A percentile compares a stretch with the other conserved stretches of the same genome.
Conservation (phyloP, 2,888 invertebrate genomes). For the Schrankia costaestrigalis region DNA sequence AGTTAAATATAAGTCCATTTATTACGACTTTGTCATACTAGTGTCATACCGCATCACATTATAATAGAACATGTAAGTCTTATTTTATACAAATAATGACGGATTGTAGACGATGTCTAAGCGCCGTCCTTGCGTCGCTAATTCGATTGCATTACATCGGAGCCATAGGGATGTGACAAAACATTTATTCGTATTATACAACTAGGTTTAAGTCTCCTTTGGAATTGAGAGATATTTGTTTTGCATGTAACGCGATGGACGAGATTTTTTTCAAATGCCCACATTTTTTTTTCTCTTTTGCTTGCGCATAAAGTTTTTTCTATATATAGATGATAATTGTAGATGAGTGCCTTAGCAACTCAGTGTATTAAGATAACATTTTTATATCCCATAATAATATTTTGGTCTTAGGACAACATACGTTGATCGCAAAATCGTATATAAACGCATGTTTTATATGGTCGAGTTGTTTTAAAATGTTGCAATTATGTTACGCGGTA, state of each 20-base stretch:
- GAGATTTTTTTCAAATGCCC: conserved; percentile 49
- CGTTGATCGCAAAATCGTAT: conserved; percentile 37
- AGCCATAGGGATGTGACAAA: conserved; percentile 70
- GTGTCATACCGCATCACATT: conserved; percentile 19
- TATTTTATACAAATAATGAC: conserved; percentile 12
- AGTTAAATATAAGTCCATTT: conserved; percentile 6
- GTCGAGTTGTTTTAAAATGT: conserved; percentile 38
- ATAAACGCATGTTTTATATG: conserved; percentile 42
- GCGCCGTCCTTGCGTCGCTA: conserved; percentile 32
- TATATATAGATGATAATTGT: conserved; percentile 65
- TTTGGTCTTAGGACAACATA: conserved; percentile 42
- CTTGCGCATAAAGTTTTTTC: conserved; percentile 61
- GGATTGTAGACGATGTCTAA: conserved; percentile 8
- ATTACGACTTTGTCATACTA: conserved; percentile 16
- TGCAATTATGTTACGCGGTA: conserved; percentile 43
- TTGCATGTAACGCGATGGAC: conserved; percentile 66
- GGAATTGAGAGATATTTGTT: conserved; percentile 71
- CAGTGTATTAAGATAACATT: conserved; percentile 64
- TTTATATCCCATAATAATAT: conserved; percentile 48
- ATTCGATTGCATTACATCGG: conserved; percentile 49
- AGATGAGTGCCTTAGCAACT: conserved; percentile 80
- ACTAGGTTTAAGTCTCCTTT: conserved; percentile 67
- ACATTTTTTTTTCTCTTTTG: conserved; percentile 48
- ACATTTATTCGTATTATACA: conserved; percentile 75
- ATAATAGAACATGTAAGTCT: no score